These are phyloP conservation scores for Denticeps clupeoides DNA, from an alignment of 2,797 vertebrate genomes.

Conservation along the genomic window DNA sequence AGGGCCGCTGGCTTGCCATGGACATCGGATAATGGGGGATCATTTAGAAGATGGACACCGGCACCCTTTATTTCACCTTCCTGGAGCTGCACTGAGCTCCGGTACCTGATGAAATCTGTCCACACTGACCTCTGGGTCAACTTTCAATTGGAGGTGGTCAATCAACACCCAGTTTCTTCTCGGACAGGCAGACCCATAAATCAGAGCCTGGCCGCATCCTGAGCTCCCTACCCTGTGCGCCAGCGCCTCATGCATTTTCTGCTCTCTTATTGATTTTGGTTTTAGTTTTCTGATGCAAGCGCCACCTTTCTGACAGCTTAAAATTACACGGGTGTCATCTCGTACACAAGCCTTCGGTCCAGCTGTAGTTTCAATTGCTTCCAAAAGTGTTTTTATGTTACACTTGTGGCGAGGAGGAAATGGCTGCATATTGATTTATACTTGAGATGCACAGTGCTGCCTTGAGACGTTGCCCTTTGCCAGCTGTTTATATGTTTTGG, in stretches of 20 bases:
- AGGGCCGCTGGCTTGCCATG: no score
- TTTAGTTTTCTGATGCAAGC: conserved; percentile 17
- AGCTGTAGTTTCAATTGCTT: conserved; percentile 8
- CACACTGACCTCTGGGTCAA: conserved; percentile 49
- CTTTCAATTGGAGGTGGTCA: conserved; percentile 60
- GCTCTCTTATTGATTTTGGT: conserved; percentile 31
- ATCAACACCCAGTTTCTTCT: conserved; percentile 57
- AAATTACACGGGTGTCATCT: conserved; percentile 10
- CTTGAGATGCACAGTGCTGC: no score
- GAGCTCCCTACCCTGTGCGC: conserved; percentile 12
- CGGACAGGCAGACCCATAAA: conserved; percentile 47
- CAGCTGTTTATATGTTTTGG: no score
- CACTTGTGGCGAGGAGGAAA: neutral
- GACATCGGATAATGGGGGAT: conserved; percentile 36
- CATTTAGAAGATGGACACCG: conserved; percentile 50
- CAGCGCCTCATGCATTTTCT: conserved; percentile 2
- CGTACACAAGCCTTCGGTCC: neutral
- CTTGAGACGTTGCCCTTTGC: neutral
- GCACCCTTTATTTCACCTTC: conserved; percentile 28
- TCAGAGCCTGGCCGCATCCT: conserved; percentile 31
- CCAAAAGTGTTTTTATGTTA: neutral
- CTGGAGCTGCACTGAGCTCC: conserved; percentile 25
- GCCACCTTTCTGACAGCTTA: conserved; percentile 1
- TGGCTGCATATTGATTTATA: neutral
- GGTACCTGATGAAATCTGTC: conserved; percentile 51